Conservation (phyloP, 1,140 invertebrate genomes). For the Mizuhopecten yessoensis region DNA sequence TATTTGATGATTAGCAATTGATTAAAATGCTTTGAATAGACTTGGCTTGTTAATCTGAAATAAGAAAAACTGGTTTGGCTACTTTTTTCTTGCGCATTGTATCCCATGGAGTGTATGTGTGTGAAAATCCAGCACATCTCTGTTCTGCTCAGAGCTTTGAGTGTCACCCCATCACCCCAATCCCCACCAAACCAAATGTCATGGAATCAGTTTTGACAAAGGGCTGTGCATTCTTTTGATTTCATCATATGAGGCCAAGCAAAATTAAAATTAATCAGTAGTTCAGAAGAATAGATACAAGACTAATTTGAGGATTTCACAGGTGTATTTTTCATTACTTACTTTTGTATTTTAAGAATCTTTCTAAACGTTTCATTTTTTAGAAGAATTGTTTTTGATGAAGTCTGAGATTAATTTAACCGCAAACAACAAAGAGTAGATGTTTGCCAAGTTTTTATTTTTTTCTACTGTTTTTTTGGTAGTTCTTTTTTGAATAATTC, state of each 20-base stretch:
- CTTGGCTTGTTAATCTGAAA: background rate
- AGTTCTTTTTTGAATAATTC: too few species aligned
- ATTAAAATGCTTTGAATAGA: too few species aligned
- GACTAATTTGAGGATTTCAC: background rate
- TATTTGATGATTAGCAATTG: background rate
- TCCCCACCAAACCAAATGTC: background rate
- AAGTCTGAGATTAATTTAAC: too few species aligned
- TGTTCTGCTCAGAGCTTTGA: constrained; percentile 32
- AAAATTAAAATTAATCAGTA: too few species aligned
- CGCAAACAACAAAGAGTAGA: too few species aligned
- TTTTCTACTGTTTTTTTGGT: too few species aligned
- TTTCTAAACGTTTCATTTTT: background rate
- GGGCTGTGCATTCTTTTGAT: too few species aligned
- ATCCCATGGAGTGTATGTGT: constrained; percentile 12
- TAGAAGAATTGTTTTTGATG: too few species aligned
- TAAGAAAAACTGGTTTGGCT: background rate
- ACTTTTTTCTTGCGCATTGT: background rate
- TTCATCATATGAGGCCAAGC: too few species aligned
- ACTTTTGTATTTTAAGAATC: constrained; percentile 41
- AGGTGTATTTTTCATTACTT: background rate
- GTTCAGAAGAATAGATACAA: too few species aligned
- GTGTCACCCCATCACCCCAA: background rate
- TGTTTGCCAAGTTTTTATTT: too few species aligned
- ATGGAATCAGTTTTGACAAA: too few species aligned
- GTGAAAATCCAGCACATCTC: background rate